These are phyloP conservation scores for Chloroclysta siterata DNA, from an alignment of 2,888 invertebrate species.

Conservation along the genomic window DNA sequence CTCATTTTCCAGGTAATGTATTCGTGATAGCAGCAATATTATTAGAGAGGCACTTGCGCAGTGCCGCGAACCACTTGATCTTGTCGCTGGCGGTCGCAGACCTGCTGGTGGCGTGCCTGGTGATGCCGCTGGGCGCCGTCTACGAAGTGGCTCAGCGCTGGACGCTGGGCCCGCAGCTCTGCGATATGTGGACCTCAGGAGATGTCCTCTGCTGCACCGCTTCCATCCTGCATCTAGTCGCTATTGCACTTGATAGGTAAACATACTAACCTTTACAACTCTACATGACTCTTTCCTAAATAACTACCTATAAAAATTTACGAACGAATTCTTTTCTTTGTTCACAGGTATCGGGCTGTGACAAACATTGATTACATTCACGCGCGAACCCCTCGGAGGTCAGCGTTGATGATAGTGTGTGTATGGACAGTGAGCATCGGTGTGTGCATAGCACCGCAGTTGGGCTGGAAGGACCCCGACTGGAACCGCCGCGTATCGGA, in stretches of 20 bases:
- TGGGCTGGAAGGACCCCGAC: conserved; percentile 91
- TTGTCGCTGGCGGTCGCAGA: conserved; percentile 96
- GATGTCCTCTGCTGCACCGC: conserved; percentile 96
- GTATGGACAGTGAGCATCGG: conserved; percentile 94
- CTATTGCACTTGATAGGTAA: conserved; percentile 92
- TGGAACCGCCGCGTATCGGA: conserved; percentile 84
- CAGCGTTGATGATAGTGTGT: conserved; percentile 92
- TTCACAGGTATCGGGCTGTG: conserved; percentile 93
- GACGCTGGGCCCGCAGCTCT: conserved; percentile 93
- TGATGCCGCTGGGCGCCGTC: conserved; percentile 91
- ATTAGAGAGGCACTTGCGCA: conserved; percentile 93
- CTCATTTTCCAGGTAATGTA: conserved; percentile 90
- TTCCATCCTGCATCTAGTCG: conserved; percentile 92
- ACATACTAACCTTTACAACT: conserved; percentile 23
- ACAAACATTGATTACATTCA: conserved; percentile 96
- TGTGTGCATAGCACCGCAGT: conserved; percentile 94
- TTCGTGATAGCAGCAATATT: conserved; percentile 97
- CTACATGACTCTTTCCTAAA: no score
- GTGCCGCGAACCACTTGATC: conserved; percentile 95
- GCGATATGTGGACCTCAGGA: conserved; percentile 97
- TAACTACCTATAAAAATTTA: not conserved
- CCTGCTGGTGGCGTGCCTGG: conserved; percentile 93
- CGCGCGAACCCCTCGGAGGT: conserved; percentile 90
- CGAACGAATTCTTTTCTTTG: conserved; percentile 26
- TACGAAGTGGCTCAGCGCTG: conserved; percentile 92